A percentile compares a stretch with the other conserved stretches of the same genome.
These are phyloP conservation scores for Archaeoteleia sp. DNA, from an alignment of 2,888 invertebrate genomes.

Conservation along the genomic window DNA sequence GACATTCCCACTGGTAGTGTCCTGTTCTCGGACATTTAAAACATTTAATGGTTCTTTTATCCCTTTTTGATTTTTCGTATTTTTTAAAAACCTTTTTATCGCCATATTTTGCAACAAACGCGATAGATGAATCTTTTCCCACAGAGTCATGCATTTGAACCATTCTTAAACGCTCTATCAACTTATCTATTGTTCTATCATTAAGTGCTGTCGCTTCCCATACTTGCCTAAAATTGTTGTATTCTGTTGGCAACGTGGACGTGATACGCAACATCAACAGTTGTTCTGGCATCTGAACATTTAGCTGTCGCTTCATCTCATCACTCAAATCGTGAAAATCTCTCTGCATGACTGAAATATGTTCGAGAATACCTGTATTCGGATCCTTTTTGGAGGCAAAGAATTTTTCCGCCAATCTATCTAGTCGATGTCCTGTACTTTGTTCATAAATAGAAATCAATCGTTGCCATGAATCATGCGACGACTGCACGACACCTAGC, in stretches of 20 bases:
- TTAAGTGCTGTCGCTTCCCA: conserved; percentile 13
- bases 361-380: conserved; percentile 4
- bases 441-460: conserved; percentile 15
- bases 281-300: too few relatives aligned
- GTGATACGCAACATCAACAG: too few relatives aligned
- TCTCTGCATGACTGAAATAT: conserved; percentile 12
- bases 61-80: too few relatives aligned
- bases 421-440: conserved; percentile 18
- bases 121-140: background rate
- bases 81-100: conserved; percentile 8
- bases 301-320: conserved; percentile 20
- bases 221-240: conserved; percentile 12
- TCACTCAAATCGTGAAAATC: conserved; percentile 20
- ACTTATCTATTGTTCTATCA: too few relatives aligned
- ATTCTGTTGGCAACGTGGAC: conserved; percentile 20
- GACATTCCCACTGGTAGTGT: conserved; percentile 10
- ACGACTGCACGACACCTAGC: conserved; percentile 9
- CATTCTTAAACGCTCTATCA: conserved; percentile 21
- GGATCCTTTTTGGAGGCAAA: conserved; percentile 18
- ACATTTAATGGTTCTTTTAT: too few relatives aligned
- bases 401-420: conserved; percentile 13
- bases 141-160: conserved; percentile 19
- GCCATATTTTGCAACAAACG: conserved; percentile 9
- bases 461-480: conserved; percentile 15
- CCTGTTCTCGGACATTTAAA: conserved; percentile 11